These are phyloP conservation scores for Acromyrmex echinatior DNA, from an alignment of 1,140 invertebrate species.

Conservation along the genomic window DNA sequence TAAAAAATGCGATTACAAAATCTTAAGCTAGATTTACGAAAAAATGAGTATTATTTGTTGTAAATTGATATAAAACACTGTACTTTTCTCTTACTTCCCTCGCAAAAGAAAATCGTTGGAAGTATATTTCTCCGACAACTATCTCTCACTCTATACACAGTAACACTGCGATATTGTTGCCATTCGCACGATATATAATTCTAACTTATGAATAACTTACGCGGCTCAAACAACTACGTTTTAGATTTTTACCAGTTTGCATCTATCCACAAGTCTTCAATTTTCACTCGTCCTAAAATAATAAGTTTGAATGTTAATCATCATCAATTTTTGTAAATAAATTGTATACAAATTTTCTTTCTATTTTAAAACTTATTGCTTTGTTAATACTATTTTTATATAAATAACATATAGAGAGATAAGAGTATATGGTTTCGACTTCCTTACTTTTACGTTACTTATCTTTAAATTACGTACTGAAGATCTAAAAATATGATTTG, in stretches of 20 bases:
- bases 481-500: too few relatives aligned
- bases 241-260: slow-evolving; percentile 66
- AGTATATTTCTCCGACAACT: slow-evolving; percentile 65
- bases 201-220: slow-evolving; percentile 74
- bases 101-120: slow-evolving; percentile 57
- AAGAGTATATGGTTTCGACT: too few relatives aligned
- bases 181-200: slow-evolving; percentile 53
- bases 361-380: not conserved
- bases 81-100: slow-evolving; percentile 46
- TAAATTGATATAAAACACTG: slow-evolving; percentile 65
- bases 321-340: not conserved
- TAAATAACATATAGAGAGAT: too few relatives aligned
- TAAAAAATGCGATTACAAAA: slow-evolving; percentile 63
- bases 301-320: slow-evolving; percentile 26
- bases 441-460: too few relatives aligned
- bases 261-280: slow-evolving; percentile 51
- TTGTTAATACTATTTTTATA: not conserved
- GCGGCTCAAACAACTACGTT: slow-evolving; percentile 64
- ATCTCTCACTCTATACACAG: slow-evolving; percentile 55
- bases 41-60: slow-evolving; percentile 59
- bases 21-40: slow-evolving; percentile 52
- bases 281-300: slow-evolving; percentile 81
- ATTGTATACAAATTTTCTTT: slow-evolving; percentile 1
- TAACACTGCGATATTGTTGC: slow-evolving; percentile 64
- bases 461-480: too few relatives aligned